A percentile compares a stretch with the other conserved stretches of the same genome.
Conservation (phyloP, 1,140 invertebrate species). For the Bathynomus jamesi region DNA sequence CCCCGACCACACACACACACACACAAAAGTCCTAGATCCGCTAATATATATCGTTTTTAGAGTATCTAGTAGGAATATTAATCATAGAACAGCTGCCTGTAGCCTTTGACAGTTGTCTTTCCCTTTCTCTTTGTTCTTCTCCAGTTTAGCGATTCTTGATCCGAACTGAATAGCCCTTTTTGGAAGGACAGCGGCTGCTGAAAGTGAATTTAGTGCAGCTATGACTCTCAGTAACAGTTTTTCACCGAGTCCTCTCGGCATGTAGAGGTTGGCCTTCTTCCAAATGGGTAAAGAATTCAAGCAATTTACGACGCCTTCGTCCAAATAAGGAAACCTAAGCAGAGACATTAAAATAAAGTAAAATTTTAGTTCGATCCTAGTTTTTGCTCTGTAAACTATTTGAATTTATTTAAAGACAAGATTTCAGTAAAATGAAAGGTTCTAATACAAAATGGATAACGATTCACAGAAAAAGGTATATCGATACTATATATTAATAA, state of each 20-base stretch:
- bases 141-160: slow-evolving; percentile 80
- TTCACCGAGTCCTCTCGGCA: slow-evolving; percentile 56
- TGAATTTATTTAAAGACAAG: background rate
- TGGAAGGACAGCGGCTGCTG: slow-evolving; percentile 54
- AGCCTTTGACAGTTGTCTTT: slow-evolving; percentile 54
- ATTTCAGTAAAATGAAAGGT: slow-evolving; percentile 3
- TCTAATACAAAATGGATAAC: background rate
- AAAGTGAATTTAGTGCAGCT: slow-evolving; percentile 63
- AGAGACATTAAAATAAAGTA: slow-evolving; percentile 38
- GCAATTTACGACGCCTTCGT: slow-evolving; percentile 76
- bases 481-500: too few relatives aligned
- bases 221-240: slow-evolving; percentile 79
- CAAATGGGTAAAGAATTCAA: slow-evolving; percentile 61
- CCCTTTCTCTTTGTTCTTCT: slow-evolving; percentile 75
- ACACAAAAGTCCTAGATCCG: too few relatives aligned
- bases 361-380: too few relatives aligned
- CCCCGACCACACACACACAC: too few relatives aligned
- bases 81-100: too few relatives aligned
- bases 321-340: slow-evolving; percentile 83
- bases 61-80: too few relatives aligned
- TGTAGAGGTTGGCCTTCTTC: slow-evolving; percentile 56
- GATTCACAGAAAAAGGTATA: too few relatives aligned
- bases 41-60: too few relatives aligned
- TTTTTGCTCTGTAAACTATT: too few relatives aligned
- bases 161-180: slow-evolving; percentile 97